phyloP scores from a whole-genome alignment of 2,113 vertebrate species.

The Larimichthys crocea region DNA sequence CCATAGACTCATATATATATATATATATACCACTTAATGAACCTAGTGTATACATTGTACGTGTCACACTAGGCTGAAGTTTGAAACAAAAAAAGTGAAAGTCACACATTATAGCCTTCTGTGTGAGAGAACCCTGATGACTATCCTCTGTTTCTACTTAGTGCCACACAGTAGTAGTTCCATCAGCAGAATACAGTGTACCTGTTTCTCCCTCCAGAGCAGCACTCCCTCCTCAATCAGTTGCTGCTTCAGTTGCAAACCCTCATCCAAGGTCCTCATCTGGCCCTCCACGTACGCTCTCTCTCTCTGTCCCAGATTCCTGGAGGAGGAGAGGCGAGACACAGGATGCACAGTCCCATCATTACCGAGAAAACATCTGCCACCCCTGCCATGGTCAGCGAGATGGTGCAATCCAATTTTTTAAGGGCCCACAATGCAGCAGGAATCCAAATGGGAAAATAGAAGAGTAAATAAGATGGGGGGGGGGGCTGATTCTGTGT shows the following conservation, averaged over 20 bases:
- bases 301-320: slow-evolving; percentile 83
- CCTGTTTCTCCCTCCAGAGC: slow-evolving; percentile 84
- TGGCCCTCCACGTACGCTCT: slow-evolving; percentile 79
- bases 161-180: not conserved
- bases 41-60: not conserved
- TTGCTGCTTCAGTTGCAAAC: slow-evolving; percentile 79
- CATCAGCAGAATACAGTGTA: slow-evolving; percentile 36
- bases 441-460: slow-evolving; percentile 69
- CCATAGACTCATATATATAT: not conserved
- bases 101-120: slow-evolving; percentile 9
- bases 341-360: slow-evolving; percentile 46
- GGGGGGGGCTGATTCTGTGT: slow-evolving; percentile 32
- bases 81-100: slow-evolving; percentile 5
- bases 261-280: slow-evolving; percentile 81
- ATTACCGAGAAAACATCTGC: slow-evolving; percentile 64
- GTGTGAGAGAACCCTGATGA: not conserved
- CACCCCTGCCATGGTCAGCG: slow-evolving; percentile 55
- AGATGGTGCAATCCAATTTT: slow-evolving; percentile 68
- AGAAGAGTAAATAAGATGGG: slow-evolving; percentile 72
- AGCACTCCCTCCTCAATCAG: slow-evolving; percentile 81
- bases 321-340: slow-evolving; percentile 55
- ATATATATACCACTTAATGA: not conserved
- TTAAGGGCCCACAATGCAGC: slow-evolving; percentile 64
- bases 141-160: not conserved
- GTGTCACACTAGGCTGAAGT: not conserved